These are phyloP conservation scores for Helostoma temminkii DNA, from an alignment of 2,797 vertebrate genomes.

Conservation along the genomic window DNA sequence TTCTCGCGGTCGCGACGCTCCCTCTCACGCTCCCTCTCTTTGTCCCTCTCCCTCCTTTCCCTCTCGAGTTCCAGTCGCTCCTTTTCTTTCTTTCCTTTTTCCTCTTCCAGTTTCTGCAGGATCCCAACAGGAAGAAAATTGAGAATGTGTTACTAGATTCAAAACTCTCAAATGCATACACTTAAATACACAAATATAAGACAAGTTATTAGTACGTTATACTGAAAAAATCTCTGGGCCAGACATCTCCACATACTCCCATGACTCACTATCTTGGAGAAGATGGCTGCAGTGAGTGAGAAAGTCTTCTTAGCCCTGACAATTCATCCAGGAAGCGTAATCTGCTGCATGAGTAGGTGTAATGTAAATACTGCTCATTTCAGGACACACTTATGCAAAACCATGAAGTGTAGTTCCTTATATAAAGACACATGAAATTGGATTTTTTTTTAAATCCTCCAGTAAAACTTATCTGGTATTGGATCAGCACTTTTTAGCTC, in stretches of 20 bases:
- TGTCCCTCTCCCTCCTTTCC: conserved; percentile 93
- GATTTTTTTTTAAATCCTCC: too few relatives aligned
- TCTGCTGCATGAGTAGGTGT: conserved; percentile 80
- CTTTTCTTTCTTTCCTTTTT: conserved; percentile 97
- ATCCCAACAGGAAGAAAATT: conserved; percentile 74
- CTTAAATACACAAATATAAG: conserved; percentile 79
- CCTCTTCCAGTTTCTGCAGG: conserved; percentile 98
- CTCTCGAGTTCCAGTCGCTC: conserved; percentile 94
- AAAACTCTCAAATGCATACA: conserved; percentile 16
- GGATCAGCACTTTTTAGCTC: neutral
- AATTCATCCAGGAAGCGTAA: conserved; percentile 63
- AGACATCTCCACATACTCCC: conserved; percentile 76
- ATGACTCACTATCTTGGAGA: conserved; percentile 67
- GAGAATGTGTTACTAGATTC: conserved; percentile 28
- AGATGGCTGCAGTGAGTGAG: conserved; percentile 62
- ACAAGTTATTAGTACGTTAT: conserved; percentile 57
- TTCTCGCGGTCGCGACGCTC: conserved; percentile 90
- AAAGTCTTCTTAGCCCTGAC: conserved; percentile 62
- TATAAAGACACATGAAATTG: too few relatives aligned
- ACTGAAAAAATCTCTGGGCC: conserved; percentile 44
- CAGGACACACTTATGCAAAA: conserved; percentile 50
- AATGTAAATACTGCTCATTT: conserved; percentile 68
- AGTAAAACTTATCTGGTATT: neutral
- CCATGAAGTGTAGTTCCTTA: too few relatives aligned
- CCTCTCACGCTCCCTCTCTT: conserved; percentile 91